Evolutionary conservation across 2,113 vertebrate genomes (phyloP), one percentile per base, ranked within the genome.

Genomic region (Danionella cerebrum): DNA sequence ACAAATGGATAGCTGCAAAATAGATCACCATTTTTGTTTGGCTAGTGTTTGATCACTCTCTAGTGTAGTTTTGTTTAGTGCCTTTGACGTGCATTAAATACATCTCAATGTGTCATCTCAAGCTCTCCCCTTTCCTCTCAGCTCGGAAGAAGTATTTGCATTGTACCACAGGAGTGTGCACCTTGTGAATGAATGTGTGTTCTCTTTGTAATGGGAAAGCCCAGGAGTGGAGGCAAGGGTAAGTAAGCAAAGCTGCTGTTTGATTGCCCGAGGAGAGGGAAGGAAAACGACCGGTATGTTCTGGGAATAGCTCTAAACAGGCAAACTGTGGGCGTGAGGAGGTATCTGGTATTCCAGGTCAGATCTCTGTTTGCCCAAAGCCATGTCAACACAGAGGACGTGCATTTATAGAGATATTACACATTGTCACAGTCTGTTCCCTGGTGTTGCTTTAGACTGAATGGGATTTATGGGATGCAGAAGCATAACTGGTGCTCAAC

Each of bases 371-470:
- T 84, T 87, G 60, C 83, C 78, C 83, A 85, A 83, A 76, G 78
- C 76, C 83, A 72, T 84, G 89, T 86, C 87, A 87, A 88, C 87
- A 90, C 67, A 64, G 79, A 78, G 74, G 68, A 75, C 82, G 86
- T 88, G 84, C 75, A 84, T 83, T 85, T 87, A 87, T 88, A 65
- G 75, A 87, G 85, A 82, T 86, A 87, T 88, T 84, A 85, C 83
- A 84, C 72, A 29, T 78, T 70, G 78, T 72, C 14, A 62, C 22
- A 64, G 68, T 77, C 42, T 19, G n/a, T 62, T 53, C 44, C 16
- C 47, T 48, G 19, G 71, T 69, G 78, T 36, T 79, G 78, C 77
- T 85, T 84, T 84, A 72, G 16, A 74, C 79, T 77, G 85, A 87
- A 88, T 88, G 80, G 66, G 78, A 87, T 85, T 81, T 75, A 65